Base-by-base conservation (phyloP, 37 sponge, comb jelly and placozoan genomes). In the Eunapius fragilis region DNA sequence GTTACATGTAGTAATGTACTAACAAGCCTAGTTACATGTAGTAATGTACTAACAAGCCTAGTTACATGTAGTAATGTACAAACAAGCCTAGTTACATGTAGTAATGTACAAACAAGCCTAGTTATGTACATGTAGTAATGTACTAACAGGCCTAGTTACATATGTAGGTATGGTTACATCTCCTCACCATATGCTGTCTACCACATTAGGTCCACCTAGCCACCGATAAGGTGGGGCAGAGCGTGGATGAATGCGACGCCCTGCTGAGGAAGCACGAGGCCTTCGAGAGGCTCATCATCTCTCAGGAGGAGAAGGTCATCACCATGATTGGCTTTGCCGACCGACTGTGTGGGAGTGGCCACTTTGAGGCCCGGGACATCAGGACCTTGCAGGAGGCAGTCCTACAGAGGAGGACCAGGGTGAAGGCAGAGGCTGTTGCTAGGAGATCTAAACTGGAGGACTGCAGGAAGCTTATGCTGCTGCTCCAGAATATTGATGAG, bases 251-350 rank as follows among this genome's bases (percentile, higher is more conserved):
- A 22, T 94, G 92, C 47, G 97, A 94, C 70, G 92, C 92, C 23
- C 69, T 97, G 11, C 78, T 97, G 82, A 94, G 95, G 86, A 97
- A 97, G 67, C 97, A 97, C 76, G 97, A 97, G 68, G 87, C 97
- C 14, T 92, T 94, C 67, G 93, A 97, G 83, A 92, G 92, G 72
- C 86, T 92, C 12, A 73, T 94, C 23, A 78, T 33, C 14, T 81
- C 93, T 5, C 97, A 97, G 68, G 97, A 97, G 49, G 90, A 92
- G 37, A 97, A 94, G 91, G 95, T 94, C 5, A 67, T 37, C 22
- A 49, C 77, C 27, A 87, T 93, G 82, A 80, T 30, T 48, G 88
- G 82, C 35, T 89, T 94, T 80, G 93, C 89, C 3, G 84, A 90
- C 19, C 68, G 80, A 31, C 85, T 97, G 68, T 71, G 70, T 25